Evolutionary conservation across 2,113 vertebrate species (phyloP), one percentile per base, ranked within the genome.

Genomic region (Amia ocellicauda): DNA sequence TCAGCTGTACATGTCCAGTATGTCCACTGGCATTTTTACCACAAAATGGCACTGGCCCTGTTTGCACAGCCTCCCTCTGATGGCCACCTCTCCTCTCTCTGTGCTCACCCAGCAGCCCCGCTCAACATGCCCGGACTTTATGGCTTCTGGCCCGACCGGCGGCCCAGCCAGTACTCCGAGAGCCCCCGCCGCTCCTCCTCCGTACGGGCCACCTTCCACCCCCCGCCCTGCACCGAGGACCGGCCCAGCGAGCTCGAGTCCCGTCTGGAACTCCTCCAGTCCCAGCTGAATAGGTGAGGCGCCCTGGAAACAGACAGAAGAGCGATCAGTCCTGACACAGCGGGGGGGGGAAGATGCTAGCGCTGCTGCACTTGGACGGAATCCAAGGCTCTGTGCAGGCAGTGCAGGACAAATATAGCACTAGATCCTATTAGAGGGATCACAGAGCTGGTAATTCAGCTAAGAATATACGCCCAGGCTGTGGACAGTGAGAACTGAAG

Each of bases 231-330:
- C 16, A 13, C 79, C 1, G 87, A 91, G 66, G 72, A 72, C 52
- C 80, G 90, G 62, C 80, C 92, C 0, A 80, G 67, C 9, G 91
- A 94, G 57, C 88, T 99, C 0, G 92, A 94, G 69, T 86, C 90
- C 64, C 89, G 94, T 55, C 82, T 99, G 61, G 93, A 98, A 71
- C 81, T 94, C 49, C 88, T 99, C 64, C 95, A 98, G 80, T 85
- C 87, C 2, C 97, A 99, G 75, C 81, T 99, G 60, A 93, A 91
- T 83, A 90, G 95, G 96, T 97, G 68, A 61, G 79, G 19, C 20
- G n/a, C n/a, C n/a, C 7, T 11, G 3, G 9, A 3, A 5, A 11
- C 14, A 22, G 41, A 19, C 22, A 23, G 31, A 14, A 10, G 7
- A 22, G 26, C 10, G 14, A 47, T 14, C 2, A 13, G 7, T 8